phyloP scores from a whole-genome alignment of 2,888 invertebrate species.

The Lamellibrachia columna region DNA sequence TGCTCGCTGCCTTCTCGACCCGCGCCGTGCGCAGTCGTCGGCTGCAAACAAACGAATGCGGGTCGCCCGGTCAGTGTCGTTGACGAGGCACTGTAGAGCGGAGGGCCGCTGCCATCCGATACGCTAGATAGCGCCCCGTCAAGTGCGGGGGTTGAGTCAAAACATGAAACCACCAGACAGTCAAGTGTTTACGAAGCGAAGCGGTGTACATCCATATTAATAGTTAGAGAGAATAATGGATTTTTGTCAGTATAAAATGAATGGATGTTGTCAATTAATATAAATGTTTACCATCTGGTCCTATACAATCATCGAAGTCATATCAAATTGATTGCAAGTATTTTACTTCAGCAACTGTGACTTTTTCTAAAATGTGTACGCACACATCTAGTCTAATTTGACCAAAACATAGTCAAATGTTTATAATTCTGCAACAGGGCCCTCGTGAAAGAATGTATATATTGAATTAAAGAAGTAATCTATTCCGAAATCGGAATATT shows the following conservation, averaged over 20 bases:
- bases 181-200: background rate
- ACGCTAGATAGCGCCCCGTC: background rate
- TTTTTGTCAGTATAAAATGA: background rate
- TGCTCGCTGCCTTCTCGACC: background rate
- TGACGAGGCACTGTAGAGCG: background rate
- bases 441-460: background rate
- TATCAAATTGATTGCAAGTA: background rate
- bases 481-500: too few relatives aligned
- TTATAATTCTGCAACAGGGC: background rate
- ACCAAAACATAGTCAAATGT: background rate
- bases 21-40: background rate
- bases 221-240: background rate
- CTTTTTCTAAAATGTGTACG: background rate
- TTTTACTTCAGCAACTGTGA: background rate
- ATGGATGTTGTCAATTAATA: background rate
- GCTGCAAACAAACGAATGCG: constrained; percentile 6
- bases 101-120: background rate
- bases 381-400: background rate
- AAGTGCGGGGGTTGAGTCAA: background rate
- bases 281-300: background rate
- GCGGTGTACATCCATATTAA: background rate
- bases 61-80: background rate
- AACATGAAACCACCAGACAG: background rate
- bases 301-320: background rate
- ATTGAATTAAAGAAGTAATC: too few relatives aligned